Conservation (phyloP, 1,140 invertebrate species). For the Pseudomyrmex pallidus region DNA sequence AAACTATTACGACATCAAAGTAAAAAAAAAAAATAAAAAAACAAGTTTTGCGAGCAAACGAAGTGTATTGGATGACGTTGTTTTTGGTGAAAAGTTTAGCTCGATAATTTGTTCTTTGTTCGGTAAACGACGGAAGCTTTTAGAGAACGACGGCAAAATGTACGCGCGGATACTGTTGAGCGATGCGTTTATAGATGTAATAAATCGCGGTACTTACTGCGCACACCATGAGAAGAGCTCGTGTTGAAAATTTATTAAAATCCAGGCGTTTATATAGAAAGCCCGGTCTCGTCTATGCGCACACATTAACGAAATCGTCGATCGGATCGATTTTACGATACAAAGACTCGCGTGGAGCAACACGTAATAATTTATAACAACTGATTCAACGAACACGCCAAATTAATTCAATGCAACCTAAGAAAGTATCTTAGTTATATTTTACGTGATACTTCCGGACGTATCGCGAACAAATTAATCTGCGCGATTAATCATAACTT, state of each 20-base stretch:
- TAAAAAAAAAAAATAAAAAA: background rate
- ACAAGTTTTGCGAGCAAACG: background rate
- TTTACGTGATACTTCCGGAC: constrained; percentile 7
- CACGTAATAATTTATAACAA: constrained; percentile 59
- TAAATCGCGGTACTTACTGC: constrained; percentile 40
- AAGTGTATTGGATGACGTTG: constrained; percentile 18
- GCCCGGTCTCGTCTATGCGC: background rate
- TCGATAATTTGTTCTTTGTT: constrained; percentile 21
- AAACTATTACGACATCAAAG: background rate
- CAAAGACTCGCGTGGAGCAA: constrained; percentile 17
- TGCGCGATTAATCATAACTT: constrained; percentile 32
- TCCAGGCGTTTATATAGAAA: constrained; percentile 28
- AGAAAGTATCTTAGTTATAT: constrained; percentile 41
- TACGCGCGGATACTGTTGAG: constrained; percentile 1
- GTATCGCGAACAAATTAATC: constrained; percentile 37
- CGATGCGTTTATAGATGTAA: constrained; percentile 58
- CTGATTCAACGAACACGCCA: constrained; percentile 14
- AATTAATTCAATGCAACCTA: constrained; percentile 51
- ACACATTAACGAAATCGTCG: background rate
- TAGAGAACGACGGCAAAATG: constrained; percentile 27
- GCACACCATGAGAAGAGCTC: constrained; percentile 35
- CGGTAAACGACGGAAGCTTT: constrained; percentile 6
- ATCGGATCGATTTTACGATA: constrained; percentile 44
- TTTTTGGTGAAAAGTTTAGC: constrained; percentile 39
- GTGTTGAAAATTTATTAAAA: constrained; percentile 66